A percentile compares a stretch with the other conserved stretches of the same genome.
These are phyloP conservation scores for Kuschelorhynchus macadamiae DNA, from an alignment of 2,888 invertebrate genomes.

Conservation along the genomic window DNA sequence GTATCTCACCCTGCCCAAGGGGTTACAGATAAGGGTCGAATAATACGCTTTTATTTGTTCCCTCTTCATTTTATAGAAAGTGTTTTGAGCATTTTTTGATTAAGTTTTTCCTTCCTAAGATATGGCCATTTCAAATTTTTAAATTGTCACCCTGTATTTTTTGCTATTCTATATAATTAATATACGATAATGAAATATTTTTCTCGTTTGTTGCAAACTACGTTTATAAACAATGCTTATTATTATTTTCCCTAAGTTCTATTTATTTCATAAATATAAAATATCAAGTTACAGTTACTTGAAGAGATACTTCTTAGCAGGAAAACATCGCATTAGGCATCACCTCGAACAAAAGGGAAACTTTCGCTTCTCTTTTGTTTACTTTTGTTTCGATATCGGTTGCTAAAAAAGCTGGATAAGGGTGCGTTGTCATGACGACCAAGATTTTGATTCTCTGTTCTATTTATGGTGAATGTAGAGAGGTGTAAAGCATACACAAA, in stretches of 20 bases:
- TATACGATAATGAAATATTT: too few relatives aligned
- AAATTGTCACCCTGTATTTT: too few relatives aligned
- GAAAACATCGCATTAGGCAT: slow-evolving; percentile 27
- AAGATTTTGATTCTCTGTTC: slow-evolving; percentile 31
- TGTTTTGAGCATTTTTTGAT: too few relatives aligned
- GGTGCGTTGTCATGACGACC: slow-evolving; percentile 32
- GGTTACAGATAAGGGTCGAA: too few relatives aligned
- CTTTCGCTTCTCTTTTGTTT: slow-evolving; percentile 37
- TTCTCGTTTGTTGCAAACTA: too few relatives aligned
- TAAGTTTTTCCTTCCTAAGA: too few relatives aligned
- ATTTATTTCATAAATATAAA: slow-evolving; percentile 10
- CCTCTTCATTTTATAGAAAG: too few relatives aligned
- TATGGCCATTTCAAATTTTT: too few relatives aligned
- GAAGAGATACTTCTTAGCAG: slow-evolving; percentile 18
- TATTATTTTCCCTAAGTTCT: background rate
- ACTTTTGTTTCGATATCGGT: slow-evolving; percentile 39
- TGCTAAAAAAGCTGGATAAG: slow-evolving; percentile 17
- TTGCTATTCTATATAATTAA: too few relatives aligned
- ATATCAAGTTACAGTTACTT: slow-evolving; percentile 25
- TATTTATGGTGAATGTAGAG: slow-evolving; percentile 15
- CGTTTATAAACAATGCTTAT: too few relatives aligned
- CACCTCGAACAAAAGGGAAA: slow-evolving; percentile 30
- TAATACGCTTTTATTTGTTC: too few relatives aligned
- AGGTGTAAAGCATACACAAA: slow-evolving; percentile 24
- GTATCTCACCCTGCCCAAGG: too few relatives aligned